Percentiles rank a stretch among this genome's conserved stretches.
Conservation (phyloP, 2,113 vertebrate species). For the Apodemus sylvaticus region DNA sequence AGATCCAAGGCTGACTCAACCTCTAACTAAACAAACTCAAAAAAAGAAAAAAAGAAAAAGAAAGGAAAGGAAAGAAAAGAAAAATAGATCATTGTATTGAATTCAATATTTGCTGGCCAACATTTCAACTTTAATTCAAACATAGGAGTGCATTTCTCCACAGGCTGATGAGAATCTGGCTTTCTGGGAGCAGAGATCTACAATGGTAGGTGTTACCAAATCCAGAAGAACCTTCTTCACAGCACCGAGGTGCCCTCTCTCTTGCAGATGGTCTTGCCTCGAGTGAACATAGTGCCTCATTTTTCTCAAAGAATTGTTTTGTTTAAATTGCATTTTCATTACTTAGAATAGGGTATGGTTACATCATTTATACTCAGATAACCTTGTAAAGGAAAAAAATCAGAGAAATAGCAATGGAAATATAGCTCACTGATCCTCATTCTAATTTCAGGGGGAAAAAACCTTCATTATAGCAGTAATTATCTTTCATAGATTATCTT, state of each 20-base stretch:
- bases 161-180: not conserved
- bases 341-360: conserved; percentile 20
- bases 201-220: not conserved
- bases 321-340: conserved; percentile 19
- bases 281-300: not conserved
- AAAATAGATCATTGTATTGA: not conserved
- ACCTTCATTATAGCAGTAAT: conserved; percentile 9
- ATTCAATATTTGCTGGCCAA: conserved; percentile 32
- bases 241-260: not conserved
- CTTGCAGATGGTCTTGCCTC: not conserved
- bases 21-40: conserved; percentile 4
- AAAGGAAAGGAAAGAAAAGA: too few relatives aligned
- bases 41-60: not conserved
- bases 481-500: conserved; percentile 31
- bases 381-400: conserved; percentile 18
- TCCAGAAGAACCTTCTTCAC: not conserved
- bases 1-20: conserved; percentile 45
- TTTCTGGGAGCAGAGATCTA: not conserved
- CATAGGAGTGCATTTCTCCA: not conserved
- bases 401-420: not conserved
- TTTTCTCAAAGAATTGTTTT: conserved; percentile 9
- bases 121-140: not conserved
- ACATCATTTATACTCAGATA: conserved; percentile 14
- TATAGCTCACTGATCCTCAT: conserved; percentile 32
- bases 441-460: conserved; percentile 35